Percentiles rank a stretch among this genome's conserved stretches.
Evolutionary conservation across 92 coral and sea anemone species (phyloP).

Genomic region (Epizoanthus illoricatus): DNA sequence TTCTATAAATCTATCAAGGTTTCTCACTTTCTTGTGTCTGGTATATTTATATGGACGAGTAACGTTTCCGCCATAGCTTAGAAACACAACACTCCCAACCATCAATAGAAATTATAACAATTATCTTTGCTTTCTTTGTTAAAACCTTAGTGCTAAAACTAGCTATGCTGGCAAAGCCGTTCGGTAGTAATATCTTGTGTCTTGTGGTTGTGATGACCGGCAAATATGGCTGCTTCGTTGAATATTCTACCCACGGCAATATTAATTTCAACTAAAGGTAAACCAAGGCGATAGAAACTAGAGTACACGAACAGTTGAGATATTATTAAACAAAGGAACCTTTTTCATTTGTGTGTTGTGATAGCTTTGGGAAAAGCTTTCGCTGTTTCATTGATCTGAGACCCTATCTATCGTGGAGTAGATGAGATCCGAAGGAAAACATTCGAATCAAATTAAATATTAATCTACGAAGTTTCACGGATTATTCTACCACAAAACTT

Average conservation of each 20-base stretch:
- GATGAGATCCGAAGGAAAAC: not conserved
- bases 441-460: slow-evolving; percentile 9
- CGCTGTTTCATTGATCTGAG: not conserved
- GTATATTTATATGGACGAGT: not conserved
- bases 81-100: not conserved
- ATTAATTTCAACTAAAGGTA: not conserved
- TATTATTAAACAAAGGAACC: not conserved
- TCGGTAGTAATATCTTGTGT: not conserved
- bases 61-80: not conserved
- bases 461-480: not conserved
- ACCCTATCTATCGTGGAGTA: not conserved
- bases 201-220: not conserved
- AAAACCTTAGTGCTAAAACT: not conserved
- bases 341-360: not conserved
- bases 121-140: not conserved
- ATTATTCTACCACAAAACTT: not conserved
- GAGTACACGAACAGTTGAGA: not conserved
- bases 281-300: not conserved
- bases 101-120: not conserved
- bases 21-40: not conserved
- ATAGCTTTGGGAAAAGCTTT: not conserved
- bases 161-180: not conserved
- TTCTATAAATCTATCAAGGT: too few relatives aligned
- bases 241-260: not conserved
- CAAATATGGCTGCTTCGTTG: not conserved